Base-by-base conservation (phyloP, 2,888 invertebrate genomes). In the Harpalus rubripes region DNA sequence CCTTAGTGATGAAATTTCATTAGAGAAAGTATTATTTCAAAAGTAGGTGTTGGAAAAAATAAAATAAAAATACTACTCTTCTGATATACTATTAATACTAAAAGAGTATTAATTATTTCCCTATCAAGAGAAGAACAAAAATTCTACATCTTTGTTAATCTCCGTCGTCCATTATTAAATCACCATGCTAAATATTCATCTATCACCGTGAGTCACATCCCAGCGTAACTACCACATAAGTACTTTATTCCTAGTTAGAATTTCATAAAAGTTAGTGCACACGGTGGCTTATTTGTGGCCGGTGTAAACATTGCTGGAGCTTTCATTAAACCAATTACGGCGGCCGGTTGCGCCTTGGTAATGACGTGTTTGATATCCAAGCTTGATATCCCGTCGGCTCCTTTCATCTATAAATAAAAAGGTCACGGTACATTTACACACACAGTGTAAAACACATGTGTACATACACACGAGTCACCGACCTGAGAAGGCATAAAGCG, bases 331-430 rank as follows among this genome's bases (percentile, higher is more conserved):
- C 83, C 83, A 83, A 83, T 83, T 83, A 83, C 83, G 61, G 61
- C 61, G 59, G 56, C 65, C 52, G 68, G 78, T 59, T 52, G 12
- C 68, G 82, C 26, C 65, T 32, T 63, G 79, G 65, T 84, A 84
- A 84, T 84, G 84, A 84, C 78, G 84, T 84, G 84, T 78, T 84
- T 84, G 84, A 84, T 84, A 84, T 65, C 79, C 78, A 61, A 32
- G 65, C 26, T 79, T 84, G 65, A 78, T 65, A 65, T 79, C 65
- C 61, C 65, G 65, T 78, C 84, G 84, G 78, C 39, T 39, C 65
- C 84, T 84, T 84, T 84, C 84, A 84, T 84, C 84, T 84, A 79
- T 78, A 65, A 79, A 63, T 78, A 78, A 84, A 84, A 84, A 79
- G 63, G 79, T 84, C 84, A 79, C 61, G 83, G 72, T 58, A 59